Percentiles rank a stretch among this genome's conserved stretches.
These are phyloP conservation scores for Tragopan temminckii DNA, from an alignment of 2,797 vertebrate genomes.

Conservation along the genomic window DNA sequence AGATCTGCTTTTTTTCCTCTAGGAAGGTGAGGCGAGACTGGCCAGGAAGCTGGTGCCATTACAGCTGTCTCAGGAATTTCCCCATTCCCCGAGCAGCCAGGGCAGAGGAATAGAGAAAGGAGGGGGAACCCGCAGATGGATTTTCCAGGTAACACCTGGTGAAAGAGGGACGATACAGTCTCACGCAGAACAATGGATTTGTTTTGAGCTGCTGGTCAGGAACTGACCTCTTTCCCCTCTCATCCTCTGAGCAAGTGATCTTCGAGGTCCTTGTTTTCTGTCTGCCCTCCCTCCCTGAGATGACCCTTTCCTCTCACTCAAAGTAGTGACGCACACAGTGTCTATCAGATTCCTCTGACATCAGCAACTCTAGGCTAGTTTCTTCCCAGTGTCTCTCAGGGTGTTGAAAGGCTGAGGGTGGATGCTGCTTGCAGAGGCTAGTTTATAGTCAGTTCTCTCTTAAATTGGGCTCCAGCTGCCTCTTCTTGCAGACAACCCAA, in stretches of 20 bases:
- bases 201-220: neutral
- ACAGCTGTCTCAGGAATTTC: neutral
- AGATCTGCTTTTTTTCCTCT: neutral
- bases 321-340: neutral
- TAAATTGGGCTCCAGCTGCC: neutral
- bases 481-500: neutral
- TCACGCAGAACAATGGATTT: conserved; percentile 35
- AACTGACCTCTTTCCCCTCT: conserved; percentile 52
- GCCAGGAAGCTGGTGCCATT: conserved; percentile 28
- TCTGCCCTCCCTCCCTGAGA: neutral
- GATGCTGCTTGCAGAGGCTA: neutral
- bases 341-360: neutral
- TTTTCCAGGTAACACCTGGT: conserved; percentile 51
- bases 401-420: neutral
- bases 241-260: conserved; percentile 10
- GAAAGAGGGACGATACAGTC: neutral
- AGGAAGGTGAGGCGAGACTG: neutral
- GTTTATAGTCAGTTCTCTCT: neutral
- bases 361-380: neutral
- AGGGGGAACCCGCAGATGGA: neutral
- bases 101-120: neutral
- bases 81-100: neutral
- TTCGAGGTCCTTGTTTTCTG: neutral
- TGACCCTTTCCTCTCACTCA: neutral
- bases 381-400: neutral